phyloP scores from a whole-genome alignment of 2,888 invertebrate genomes.

The Podotricha telesiphe region DNA sequence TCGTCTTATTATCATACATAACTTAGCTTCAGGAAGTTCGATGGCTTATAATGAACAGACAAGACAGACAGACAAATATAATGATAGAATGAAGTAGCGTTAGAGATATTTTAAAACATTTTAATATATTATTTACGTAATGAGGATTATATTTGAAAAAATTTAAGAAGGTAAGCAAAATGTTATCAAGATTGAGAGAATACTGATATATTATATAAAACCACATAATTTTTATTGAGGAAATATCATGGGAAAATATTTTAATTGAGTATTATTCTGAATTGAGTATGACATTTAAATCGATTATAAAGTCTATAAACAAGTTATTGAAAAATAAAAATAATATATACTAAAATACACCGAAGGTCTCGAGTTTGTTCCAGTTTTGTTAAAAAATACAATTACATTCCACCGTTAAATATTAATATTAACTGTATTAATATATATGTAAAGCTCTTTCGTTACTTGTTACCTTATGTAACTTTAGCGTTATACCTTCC shows the following conservation, averaged over 20 bases:
- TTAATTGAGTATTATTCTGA: neutral
- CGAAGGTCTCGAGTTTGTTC: neutral
- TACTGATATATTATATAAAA: neutral
- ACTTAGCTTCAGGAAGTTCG: constrained; percentile 12
- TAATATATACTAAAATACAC: neutral
- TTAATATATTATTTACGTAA: neutral
- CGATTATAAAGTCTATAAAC: neutral
- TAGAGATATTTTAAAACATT: neutral
- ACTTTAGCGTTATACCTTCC: too few relatives aligned
- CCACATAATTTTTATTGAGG: neutral
- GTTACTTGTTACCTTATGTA: too few relatives aligned
- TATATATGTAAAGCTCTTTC: too few relatives aligned
- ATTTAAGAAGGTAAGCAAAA: too few relatives aligned
- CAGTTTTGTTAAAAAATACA: neutral
- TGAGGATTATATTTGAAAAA: neutral
- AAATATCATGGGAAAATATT: neutral
- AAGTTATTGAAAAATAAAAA: neutral
- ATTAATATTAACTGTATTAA: too few relatives aligned
- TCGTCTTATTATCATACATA: neutral
- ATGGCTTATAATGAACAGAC: too few relatives aligned
- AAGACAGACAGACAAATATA: too few relatives aligned
- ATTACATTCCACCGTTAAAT: too few relatives aligned
- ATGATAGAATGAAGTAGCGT: neutral
- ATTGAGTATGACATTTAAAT: constrained; percentile 1
- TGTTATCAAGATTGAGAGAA: too few relatives aligned